Conservation (phyloP, 2,888 invertebrate species). For the Noctua fimbriata region DNA sequence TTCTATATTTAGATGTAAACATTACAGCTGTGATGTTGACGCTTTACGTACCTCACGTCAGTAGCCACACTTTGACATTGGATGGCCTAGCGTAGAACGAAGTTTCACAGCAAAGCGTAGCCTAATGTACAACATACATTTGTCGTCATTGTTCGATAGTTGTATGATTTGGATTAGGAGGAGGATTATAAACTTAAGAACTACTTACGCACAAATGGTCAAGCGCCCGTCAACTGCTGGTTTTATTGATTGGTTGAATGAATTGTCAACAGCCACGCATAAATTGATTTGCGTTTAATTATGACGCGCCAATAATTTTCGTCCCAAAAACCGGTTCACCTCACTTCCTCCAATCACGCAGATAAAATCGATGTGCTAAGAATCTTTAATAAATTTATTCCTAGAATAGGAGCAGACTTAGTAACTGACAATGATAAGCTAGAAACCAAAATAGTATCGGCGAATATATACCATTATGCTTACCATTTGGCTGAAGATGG, state of each 20-base stretch:
- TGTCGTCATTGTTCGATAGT: not conserved
- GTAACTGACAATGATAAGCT: not conserved
- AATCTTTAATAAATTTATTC: not conserved
- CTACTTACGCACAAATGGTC: not conserved
- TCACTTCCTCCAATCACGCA: not conserved
- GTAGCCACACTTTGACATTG: not conserved
- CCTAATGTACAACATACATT: not conserved
- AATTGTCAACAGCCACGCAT: not conserved
- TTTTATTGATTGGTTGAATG: not conserved
- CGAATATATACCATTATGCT: not conserved
- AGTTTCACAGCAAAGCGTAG: not conserved
- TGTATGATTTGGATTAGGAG: not conserved
- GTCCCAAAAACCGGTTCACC: not conserved
- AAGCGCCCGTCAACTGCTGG: not conserved
- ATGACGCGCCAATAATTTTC: not conserved
- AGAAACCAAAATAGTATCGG: not conserved
- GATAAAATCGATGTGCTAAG: not conserved
- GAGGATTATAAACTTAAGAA: not conserved
- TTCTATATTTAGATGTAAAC: slow-evolving; percentile 25
- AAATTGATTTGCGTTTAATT: not conserved
- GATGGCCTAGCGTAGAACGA: not conserved
- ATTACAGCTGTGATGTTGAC: not conserved
- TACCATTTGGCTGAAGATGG: not conserved
- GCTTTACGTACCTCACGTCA: not conserved
- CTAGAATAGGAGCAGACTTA: not conserved